Percentiles rank a stretch among this genome's conserved stretches.
phyloP scores from a whole-genome alignment of 2,888 invertebrate genomes.

The Catocala fraxini region DNA sequence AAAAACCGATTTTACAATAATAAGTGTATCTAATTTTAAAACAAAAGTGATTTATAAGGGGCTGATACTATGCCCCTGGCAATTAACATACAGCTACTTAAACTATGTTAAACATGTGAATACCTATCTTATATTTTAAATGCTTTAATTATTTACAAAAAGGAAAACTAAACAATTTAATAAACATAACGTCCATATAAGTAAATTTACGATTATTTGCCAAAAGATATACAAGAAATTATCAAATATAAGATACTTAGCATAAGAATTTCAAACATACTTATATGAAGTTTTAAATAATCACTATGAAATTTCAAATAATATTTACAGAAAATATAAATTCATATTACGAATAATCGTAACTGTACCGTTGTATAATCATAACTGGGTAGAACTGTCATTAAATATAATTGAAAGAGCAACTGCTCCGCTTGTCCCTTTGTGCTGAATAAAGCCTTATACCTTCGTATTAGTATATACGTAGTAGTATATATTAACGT shows the following conservation, averaged over 20 bases:
- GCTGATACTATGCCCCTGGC: slow-evolving; percentile 28
- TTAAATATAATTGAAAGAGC: background rate
- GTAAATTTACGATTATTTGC: slow-evolving; percentile 27
- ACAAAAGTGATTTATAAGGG: slow-evolving; percentile 49
- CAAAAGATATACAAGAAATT: slow-evolving; percentile 1
- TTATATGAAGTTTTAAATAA: background rate
- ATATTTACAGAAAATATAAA: slow-evolving; percentile 43
- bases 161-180: slow-evolving; percentile 50
- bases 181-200: slow-evolving; percentile 33
- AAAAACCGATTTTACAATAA: slow-evolving; percentile 60
- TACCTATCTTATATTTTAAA: slow-evolving; percentile 61
- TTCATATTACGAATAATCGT: slow-evolving; percentile 11
- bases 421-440: too few species aligned
- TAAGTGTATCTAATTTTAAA: slow-evolving; percentile 50
- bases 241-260: background rate
- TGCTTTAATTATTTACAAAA: slow-evolving; percentile 61
- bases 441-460: too few species aligned
- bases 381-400: slow-evolving; percentile 9
- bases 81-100: slow-evolving; percentile 47
- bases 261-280: background rate
- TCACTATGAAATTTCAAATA: slow-evolving; percentile 19
- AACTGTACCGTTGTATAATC: slow-evolving; percentile 24
- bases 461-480: too few species aligned
- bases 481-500: background rate
- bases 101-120: slow-evolving; percentile 47